Evolutionary conservation across 2,888 invertebrate genomes (phyloP), one percentile per base, ranked within the genome.

Genomic region (Chymomyza fuscimana): DNA sequence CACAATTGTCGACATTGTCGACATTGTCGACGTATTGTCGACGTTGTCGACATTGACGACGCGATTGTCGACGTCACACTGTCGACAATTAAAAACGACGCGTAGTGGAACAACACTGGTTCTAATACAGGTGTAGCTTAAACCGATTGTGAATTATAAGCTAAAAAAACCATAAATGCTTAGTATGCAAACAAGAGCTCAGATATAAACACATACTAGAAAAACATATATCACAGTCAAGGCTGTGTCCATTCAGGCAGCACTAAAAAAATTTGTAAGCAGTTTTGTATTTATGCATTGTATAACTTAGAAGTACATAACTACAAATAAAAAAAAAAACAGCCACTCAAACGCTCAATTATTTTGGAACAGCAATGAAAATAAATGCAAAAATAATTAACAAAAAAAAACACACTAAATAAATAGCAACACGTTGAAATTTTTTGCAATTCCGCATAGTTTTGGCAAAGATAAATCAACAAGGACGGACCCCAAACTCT

Each of bases 161-260:
- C 9, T 32, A 5, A 32, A 32, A 32, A 32, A 7, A 32, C 19
- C 5, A 32, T 7, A 32, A 32, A 32, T 32, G 7, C 32, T 32
- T 5, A 32, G 7, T 32, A 32, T 5, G 5, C 32, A 32, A 32
- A 32, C 32, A 7, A 32, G 4, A 32, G 4, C 32, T 32, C 7
- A 9, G 32, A 32, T 1, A 5, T 32, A 32, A 32, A 32, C 4
- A 32, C 9, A 7, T 32, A 32, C 32, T 32, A 7, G 32, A 32
- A 4, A 32, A 32, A 32, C 32, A 7, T 32, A 32, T 1, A 32
- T 2, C 9, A 16, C 32, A 63, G 70, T 74, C 86, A 87, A 82
- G 82, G 86, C 74, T 74, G 77, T 73, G 70, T 63, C 73, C 75
- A 80, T 83, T 83, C 72, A 83, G 79, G 79, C 87, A 81, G 70